Conservation (phyloP, 2,797 vertebrate species). For the Eremophila alpestris region DNA sequence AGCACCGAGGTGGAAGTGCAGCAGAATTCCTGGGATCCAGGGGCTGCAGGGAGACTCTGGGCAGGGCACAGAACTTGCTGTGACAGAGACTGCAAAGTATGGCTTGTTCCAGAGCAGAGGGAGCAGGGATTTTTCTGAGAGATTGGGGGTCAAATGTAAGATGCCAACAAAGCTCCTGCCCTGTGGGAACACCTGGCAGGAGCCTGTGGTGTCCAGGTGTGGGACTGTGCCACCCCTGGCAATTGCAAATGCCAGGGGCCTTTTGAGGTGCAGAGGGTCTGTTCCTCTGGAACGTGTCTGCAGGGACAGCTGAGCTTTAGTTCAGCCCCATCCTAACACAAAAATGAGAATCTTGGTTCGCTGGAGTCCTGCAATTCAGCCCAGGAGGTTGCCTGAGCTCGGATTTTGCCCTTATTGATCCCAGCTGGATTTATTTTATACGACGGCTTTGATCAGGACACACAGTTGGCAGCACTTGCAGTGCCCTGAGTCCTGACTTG, state of each 20-base stretch:
- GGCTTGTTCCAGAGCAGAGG: not conserved
- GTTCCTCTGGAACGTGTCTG: not conserved
- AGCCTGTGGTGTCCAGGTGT: not conserved
- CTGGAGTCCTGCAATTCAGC: not conserved
- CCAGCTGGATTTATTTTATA: not conserved
- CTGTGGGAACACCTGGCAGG: not conserved
- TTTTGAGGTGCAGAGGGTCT: no score
- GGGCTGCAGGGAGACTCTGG: not conserved
- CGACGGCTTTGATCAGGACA: not conserved
- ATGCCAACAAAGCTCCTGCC: not conserved
- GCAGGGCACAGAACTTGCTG: not conserved
- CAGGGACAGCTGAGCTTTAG: not conserved
- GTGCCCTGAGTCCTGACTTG: not conserved
- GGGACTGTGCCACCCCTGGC: not conserved
- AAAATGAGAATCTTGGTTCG: not conserved
- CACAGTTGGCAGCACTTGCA: not conserved
- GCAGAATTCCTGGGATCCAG: not conserved
- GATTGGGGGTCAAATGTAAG: not conserved
- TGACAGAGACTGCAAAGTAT: not conserved
- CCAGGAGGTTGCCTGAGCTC: not conserved
- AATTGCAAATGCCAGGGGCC: not conserved
- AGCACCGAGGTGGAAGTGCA: accelerated
- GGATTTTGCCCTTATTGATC: not conserved
- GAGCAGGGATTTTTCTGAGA: not conserved
- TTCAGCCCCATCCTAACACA: not conserved